Percentiles rank a stretch among this genome's conserved stretches.
Evolutionary conservation across 1,140 invertebrate species (phyloP).

Genomic region (Pentalonia nigronervosa): DNA sequence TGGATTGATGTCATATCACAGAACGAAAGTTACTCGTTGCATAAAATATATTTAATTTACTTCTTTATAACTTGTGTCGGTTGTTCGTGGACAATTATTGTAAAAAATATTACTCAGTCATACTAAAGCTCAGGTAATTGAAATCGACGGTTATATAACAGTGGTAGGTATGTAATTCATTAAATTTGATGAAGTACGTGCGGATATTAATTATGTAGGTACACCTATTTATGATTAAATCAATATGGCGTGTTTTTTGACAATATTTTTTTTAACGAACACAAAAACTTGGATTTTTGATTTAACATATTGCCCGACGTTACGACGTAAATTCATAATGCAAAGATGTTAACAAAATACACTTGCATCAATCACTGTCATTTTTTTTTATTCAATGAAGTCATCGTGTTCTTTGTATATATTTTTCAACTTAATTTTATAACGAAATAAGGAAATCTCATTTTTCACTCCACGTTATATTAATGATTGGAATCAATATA

Average conservation of each 20-base stretch:
- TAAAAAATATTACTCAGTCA: background rate
- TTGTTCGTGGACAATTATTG: background rate
- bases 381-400: slow-evolving; percentile 49
- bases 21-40: background rate
- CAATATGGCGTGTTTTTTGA: background rate
- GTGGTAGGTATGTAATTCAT: background rate
- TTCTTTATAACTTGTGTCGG: background rate
- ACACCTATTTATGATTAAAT: background rate
- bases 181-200: background rate
- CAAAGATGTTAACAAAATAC: slow-evolving; percentile 23
- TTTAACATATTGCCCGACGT: background rate
- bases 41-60: background rate
- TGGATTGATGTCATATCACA: background rate
- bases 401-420: slow-evolving; percentile 13
- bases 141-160: background rate
- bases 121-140: background rate
- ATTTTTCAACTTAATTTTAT: slow-evolving; percentile 37
- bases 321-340: background rate
- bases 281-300: background rate
- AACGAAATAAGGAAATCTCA: slow-evolving; percentile 24
- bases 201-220: background rate
- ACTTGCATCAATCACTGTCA: slow-evolving; percentile 55
- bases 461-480: slow-evolving; percentile 10
- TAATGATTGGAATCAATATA: slow-evolving; percentile 16
- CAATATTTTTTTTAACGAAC: background rate